Evolutionary conservation across 2,888 invertebrate genomes (phyloP), one percentile per base, ranked within the genome.

Genomic region (Calameuta filiformis): DNA sequence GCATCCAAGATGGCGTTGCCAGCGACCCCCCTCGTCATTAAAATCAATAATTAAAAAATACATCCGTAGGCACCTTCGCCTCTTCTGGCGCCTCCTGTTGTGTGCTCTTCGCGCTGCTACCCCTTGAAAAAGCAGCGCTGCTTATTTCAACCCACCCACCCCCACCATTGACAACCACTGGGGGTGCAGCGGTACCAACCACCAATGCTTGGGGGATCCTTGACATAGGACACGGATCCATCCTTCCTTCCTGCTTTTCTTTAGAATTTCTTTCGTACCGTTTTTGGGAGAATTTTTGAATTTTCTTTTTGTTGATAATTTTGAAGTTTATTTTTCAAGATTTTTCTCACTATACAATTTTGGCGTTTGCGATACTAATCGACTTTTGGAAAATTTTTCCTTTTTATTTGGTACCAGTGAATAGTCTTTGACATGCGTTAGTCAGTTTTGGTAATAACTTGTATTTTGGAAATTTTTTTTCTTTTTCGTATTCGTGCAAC

Each of bases 21-120:
- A 88, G 89, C 89, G 86, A 87, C 89, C 88, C 90, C 90, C 90
- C 90, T 91, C 90, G 90, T 91, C 91, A 91, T 91, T 91, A 91
- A 91, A 91, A 91, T 91, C 91, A 91, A 91, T 91, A 91, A 91
- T 91, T 91, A 91, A 91, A 91, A 91, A 91, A 91, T 91, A 91
- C 91, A 91, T 90, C 89, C 90, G 90, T 90, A 88, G 89, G 87
- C 89, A 89, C 90, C 90, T 90, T 89, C 89, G 88, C 89, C 56
- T 90, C 89, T 90, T 90, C 90, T 89, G 89, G 90, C 89, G 89
- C 88, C 88, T 87, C 81, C 85, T 88, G 88, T 87, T 86, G 88
- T 86, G 84, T 86, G 33, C 71, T 71, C 71, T 34, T 71, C 71
- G 71, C 56, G 23, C 56, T 56, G 23, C 56, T 56, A 56, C 56